Evolutionary conservation across 1,140 invertebrate species (phyloP).

Genomic region (Drosophila triauraria): DNA sequence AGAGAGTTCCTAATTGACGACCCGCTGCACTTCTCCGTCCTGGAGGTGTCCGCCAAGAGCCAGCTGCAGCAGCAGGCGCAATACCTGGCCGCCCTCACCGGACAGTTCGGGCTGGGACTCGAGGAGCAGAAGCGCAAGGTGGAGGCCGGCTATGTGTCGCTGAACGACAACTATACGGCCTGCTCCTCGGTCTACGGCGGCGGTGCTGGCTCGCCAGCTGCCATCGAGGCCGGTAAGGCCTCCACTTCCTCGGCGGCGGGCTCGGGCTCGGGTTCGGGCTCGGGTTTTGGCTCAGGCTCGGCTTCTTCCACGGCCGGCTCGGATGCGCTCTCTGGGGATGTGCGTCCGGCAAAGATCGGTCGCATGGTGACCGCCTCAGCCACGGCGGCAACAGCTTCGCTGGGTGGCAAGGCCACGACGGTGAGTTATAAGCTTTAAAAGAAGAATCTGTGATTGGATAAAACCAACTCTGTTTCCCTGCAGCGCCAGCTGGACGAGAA

Average conservation of each 20-base stretch:
- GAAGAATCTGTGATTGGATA: not conserved
- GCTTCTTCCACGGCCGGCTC: not conserved
- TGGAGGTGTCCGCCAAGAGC: slow-evolving; percentile 50
- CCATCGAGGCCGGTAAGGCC: slow-evolving; percentile 21
- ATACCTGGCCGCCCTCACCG: slow-evolving; percentile 21
- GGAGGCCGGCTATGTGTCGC: slow-evolving; percentile 65
- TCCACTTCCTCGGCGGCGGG: slow-evolving; percentile 8
- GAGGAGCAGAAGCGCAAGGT: slow-evolving; percentile 61
- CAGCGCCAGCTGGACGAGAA: slow-evolving; percentile 86
- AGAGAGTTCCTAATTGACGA: slow-evolving; percentile 75
- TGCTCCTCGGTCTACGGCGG: slow-evolving; percentile 70
- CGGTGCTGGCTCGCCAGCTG: slow-evolving; percentile 17
- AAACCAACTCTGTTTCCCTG: not conserved
- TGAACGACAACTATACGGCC: slow-evolving; percentile 70
- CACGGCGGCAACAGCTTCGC: slow-evolving; percentile 32
- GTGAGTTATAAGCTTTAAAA: slow-evolving; percentile 35
- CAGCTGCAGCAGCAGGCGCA: slow-evolving; percentile 36
- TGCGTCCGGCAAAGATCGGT: slow-evolving; percentile 58
- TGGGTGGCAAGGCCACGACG: slow-evolving; percentile 50
- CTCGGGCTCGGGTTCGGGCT: not conserved
- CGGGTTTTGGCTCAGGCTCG: slow-evolving; percentile 1
- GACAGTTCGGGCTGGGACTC: slow-evolving; percentile 3
- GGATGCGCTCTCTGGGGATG: slow-evolving; percentile 23
- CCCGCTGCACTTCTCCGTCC: slow-evolving; percentile 56
- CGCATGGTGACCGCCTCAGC: slow-evolving; percentile 45